Conservation (phyloP, 2,113 vertebrate genomes). For the Cynocephalus volans region DNA sequence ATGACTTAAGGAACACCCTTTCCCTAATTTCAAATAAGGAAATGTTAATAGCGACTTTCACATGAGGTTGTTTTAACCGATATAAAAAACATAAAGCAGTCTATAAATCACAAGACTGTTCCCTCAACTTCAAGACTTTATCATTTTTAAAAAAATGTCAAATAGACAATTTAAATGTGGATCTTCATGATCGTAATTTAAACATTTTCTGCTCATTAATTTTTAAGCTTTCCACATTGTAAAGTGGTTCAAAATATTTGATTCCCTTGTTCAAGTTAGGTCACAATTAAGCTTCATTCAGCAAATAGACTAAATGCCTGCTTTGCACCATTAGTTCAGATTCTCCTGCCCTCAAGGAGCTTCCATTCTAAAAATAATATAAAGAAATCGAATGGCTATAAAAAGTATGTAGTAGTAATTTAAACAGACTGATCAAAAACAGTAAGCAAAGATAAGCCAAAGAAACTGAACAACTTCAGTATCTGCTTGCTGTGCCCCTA, state of each 20-base stretch:
- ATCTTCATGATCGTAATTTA: conserved; percentile 21
- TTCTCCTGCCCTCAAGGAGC: conserved; percentile 50
- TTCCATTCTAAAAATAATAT: conserved; percentile 42
- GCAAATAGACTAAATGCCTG: neutral
- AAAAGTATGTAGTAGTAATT: neutral
- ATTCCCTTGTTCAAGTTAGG: neutral
- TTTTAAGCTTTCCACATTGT: neutral
- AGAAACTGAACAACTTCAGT: neutral
- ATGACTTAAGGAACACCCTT: neutral
- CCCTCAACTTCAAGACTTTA: neutral
- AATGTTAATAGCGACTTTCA: neutral
- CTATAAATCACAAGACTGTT: neutral
- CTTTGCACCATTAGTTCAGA: neutral
- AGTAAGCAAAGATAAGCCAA: neutral
- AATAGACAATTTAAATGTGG: neutral
- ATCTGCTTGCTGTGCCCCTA: neutral
- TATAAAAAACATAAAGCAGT: neutral
- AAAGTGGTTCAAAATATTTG: neutral
- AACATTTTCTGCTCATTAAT: neutral
- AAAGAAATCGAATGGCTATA: neutral
- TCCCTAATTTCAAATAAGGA: neutral
- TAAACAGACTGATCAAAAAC: neutral
- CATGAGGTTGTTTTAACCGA: neutral
- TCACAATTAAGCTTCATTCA: conserved; percentile 4
- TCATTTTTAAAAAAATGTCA: neutral